Percentiles rank a stretch among this genome's conserved stretches.
Evolutionary conservation across 2,888 invertebrate genomes (phyloP).

Genomic region (Metallyticus violacea): DNA sequence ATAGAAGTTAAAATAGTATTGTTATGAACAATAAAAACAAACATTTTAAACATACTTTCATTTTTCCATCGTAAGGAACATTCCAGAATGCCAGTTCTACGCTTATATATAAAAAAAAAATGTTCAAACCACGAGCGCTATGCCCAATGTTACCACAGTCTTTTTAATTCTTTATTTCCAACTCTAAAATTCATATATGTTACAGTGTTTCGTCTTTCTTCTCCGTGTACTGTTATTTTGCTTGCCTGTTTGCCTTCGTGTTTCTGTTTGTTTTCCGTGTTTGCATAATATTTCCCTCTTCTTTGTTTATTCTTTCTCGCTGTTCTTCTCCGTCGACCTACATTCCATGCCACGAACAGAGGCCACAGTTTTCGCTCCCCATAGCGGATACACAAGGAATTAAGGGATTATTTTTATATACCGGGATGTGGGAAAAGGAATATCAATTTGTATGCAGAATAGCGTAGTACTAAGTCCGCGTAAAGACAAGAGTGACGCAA

Average conservation of each 20-base stretch:
- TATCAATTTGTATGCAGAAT: constrained; percentile 30
- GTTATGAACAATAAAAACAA: too few species aligned
- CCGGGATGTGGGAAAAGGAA: constrained; percentile 14
- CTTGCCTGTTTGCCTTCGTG: background rate
- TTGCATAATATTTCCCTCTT: background rate
- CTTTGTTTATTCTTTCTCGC: too few species aligned
- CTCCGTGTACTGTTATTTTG: background rate
- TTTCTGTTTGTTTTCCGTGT: background rate
- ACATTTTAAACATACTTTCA: too few species aligned
- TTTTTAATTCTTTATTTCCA: background rate
- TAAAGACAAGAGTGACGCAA: background rate
- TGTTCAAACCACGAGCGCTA: too few species aligned
- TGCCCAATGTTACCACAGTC: too few species aligned
- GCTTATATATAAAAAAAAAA: too few species aligned
- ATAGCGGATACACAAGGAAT: constrained; percentile 4
- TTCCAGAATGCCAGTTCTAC: too few species aligned
- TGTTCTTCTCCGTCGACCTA: background rate
- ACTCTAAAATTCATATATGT: background rate
- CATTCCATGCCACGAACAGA: background rate
- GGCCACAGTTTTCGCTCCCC: background rate
- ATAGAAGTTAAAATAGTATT: too few species aligned
- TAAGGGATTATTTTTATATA: constrained; percentile 27
- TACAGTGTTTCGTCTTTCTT: too few species aligned
- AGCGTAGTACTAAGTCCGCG: background rate
- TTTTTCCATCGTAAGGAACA: too few species aligned